phyloP scores from a whole-genome alignment of 2,888 invertebrate genomes.

The Dascillus cervinus region DNA sequence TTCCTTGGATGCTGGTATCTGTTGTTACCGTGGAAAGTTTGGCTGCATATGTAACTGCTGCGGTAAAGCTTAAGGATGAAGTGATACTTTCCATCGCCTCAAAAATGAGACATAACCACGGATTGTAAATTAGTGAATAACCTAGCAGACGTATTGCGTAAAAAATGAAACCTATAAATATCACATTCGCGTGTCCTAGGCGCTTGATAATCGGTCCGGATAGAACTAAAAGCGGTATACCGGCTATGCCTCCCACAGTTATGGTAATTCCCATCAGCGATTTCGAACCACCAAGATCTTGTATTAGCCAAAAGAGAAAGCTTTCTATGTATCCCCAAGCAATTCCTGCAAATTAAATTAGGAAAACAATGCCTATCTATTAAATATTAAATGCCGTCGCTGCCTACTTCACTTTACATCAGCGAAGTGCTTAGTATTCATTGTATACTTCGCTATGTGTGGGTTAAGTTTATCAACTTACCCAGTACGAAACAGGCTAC shows the following conservation, averaged over 20 bases:
- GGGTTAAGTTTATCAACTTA: too few relatives aligned
- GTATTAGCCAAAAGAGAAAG: slow-evolving; percentile 72
- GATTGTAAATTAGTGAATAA: slow-evolving; percentile 67
- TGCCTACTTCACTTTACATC: too few relatives aligned
- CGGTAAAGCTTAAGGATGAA: slow-evolving; percentile 66
- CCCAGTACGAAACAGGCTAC: slow-evolving; percentile 65
- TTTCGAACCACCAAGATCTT: slow-evolving; percentile 67
- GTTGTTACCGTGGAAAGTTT: slow-evolving; percentile 65
- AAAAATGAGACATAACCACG: slow-evolving; percentile 67
- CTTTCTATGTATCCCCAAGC: slow-evolving; percentile 81
- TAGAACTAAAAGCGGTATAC: slow-evolving; percentile 66
- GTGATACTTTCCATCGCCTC: slow-evolving; percentile 73
- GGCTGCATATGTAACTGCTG: slow-evolving; percentile 70
- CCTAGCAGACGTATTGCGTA: slow-evolving; percentile 66
- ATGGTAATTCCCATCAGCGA: slow-evolving; percentile 75
- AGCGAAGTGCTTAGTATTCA: too few relatives aligned
- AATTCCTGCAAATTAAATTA: slow-evolving; percentile 59
- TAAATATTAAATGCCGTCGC: too few relatives aligned
- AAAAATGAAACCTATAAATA: slow-evolving; percentile 69
- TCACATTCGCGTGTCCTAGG: slow-evolving; percentile 68
- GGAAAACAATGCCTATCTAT: too few relatives aligned
- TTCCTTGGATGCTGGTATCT: slow-evolving; percentile 67
- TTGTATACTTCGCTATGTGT: too few relatives aligned
- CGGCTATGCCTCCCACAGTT: slow-evolving; percentile 68
- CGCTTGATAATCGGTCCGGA: slow-evolving; percentile 67